These are phyloP conservation scores for Papilio xuthus DNA, from an alignment of 1,140 invertebrate species.

Conservation along the genomic window DNA sequence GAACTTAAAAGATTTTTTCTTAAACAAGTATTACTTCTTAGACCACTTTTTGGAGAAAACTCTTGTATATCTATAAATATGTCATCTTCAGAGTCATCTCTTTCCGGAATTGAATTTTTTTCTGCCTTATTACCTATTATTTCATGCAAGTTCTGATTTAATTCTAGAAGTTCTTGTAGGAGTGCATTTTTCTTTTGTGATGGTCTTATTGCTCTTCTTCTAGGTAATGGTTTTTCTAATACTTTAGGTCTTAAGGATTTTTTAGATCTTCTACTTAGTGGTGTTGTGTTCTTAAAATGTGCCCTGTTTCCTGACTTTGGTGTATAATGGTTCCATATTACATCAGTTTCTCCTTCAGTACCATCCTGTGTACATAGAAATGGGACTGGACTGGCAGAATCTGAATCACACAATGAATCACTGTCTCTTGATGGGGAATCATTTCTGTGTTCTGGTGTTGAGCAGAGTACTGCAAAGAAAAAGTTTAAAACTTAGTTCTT, in stretches of 20 bases:
- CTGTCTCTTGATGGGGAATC: constrained; percentile 75
- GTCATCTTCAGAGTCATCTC: constrained; percentile 68
- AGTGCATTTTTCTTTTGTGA: constrained; percentile 68
- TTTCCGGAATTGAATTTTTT: constrained; percentile 46
- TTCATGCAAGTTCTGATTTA: constrained; percentile 75
- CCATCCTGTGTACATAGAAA: constrained; percentile 81
- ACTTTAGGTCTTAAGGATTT: constrained; percentile 59
- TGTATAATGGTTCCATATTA: constrained; percentile 80
- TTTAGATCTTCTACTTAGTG: constrained; percentile 67
- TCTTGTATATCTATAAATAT: constrained; percentile 68
- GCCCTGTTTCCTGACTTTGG: constrained; percentile 62
- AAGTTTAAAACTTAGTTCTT: background rate
- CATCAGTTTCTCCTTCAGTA: constrained; percentile 74
- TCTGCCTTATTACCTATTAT: constrained; percentile 60
- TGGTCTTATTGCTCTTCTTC: constrained; percentile 58
- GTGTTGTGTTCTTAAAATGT: constrained; percentile 63
- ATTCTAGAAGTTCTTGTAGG: constrained; percentile 71
- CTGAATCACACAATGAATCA: constrained; percentile 73
- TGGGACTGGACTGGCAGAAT: constrained; percentile 73
- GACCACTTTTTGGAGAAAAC: constrained; percentile 63
- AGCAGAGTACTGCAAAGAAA: constrained; percentile 70
- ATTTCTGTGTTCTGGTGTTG: constrained; percentile 67
- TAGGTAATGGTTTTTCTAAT: constrained; percentile 65
- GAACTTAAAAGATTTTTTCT: constrained; percentile 73
- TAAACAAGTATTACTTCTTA: constrained; percentile 60